These are phyloP conservation scores for Himalopsyche tibetana DNA, from an alignment of 2,888 invertebrate genomes.

Conservation along the genomic window DNA sequence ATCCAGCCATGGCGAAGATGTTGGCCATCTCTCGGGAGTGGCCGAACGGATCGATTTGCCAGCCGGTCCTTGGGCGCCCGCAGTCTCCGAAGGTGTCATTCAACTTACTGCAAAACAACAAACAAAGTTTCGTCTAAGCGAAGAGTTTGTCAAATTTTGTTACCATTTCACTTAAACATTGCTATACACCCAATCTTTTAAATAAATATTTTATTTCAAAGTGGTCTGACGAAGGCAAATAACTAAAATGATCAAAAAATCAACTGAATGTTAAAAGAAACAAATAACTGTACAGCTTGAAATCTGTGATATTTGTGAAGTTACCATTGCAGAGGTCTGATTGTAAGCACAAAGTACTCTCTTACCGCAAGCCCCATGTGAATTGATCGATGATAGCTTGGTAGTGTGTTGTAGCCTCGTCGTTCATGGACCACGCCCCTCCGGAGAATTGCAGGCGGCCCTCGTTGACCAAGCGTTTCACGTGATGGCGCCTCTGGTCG, in stretches of 20 bases:
- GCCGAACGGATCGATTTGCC: constrained; percentile 93
- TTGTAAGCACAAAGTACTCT: neutral
- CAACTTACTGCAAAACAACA: constrained; percentile 72
- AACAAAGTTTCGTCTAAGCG: neutral
- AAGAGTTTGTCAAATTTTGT: too few species aligned
- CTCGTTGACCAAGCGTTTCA: constrained; percentile 81
- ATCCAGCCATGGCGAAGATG: constrained; percentile 88
- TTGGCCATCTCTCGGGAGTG: constrained; percentile 92
- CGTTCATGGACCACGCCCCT: constrained; percentile 92
- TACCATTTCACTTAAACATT: too few species aligned
- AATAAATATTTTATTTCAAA: too few species aligned
- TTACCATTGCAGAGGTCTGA: too few species aligned
- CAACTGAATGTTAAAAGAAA: too few species aligned
- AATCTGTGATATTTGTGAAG: too few species aligned
- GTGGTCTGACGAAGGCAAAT: too few species aligned
- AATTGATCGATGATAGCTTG: constrained; percentile 86
- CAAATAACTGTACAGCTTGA: too few species aligned
- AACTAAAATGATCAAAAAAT: too few species aligned
- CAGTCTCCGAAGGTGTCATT: constrained; percentile 84
- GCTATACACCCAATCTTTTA: too few species aligned
- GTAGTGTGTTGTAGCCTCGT: constrained; percentile 84
- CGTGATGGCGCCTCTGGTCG: constrained; percentile 77
- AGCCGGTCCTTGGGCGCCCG: constrained; percentile 84
- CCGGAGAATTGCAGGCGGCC: constrained; percentile 87
- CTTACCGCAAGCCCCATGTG: constrained; percentile 82